Base-by-base conservation (phyloP, 2,797 vertebrate species). In the Cossypha heuglini region DNA sequence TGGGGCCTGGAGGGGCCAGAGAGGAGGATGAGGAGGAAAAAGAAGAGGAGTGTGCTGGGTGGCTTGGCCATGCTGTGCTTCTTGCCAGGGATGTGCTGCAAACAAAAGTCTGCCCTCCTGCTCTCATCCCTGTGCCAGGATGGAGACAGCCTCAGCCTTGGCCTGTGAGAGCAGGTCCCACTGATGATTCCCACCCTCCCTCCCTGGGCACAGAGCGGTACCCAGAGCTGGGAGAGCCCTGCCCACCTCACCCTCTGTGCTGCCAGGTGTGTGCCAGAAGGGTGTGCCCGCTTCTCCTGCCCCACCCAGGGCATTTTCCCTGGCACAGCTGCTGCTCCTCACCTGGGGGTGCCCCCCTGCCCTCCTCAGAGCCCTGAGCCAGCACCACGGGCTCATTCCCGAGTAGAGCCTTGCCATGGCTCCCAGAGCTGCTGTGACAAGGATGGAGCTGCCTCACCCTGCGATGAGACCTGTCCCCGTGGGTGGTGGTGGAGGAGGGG, bases 401-500 rank as follows among this genome's bases (percentile, higher is more conserved):
- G 10, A 43, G 6, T 29, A 37, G 58, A 88, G 52, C 57, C 58
- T 59, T 3, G 10, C 61, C 2, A 2, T 1, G 9, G 40, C 62
- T 38, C 19, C 26, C 0, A 0, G 61, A 29, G 51, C 67, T 82
- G 84, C 48, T 0, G 1, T 33, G 59, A 18, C 69, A 29, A 55
- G 61, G 69, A 51, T 7, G 4, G 62, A 19, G 19, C 67, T 73
- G 76, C 58, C 54, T 33, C 4, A 0, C 10, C 42, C 0, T 0
- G 37, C 0, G 0, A 1, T 5, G 62, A 81, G 61, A 40, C n/a
- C 55, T 0, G 0, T 54, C 19, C 24, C 48, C 0, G 13, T 1
- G 3, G 48, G 71, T 9, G 38, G 48, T 38, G 54, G 81, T 12
- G 19, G 48, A 71, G 71, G 61, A 82, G 64, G 58, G 71, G 61